Evolutionary conservation across 2,113 vertebrate genomes (phyloP), one percentile per base, ranked within the genome.

Genomic region (Percopsis transmontana): DNA sequence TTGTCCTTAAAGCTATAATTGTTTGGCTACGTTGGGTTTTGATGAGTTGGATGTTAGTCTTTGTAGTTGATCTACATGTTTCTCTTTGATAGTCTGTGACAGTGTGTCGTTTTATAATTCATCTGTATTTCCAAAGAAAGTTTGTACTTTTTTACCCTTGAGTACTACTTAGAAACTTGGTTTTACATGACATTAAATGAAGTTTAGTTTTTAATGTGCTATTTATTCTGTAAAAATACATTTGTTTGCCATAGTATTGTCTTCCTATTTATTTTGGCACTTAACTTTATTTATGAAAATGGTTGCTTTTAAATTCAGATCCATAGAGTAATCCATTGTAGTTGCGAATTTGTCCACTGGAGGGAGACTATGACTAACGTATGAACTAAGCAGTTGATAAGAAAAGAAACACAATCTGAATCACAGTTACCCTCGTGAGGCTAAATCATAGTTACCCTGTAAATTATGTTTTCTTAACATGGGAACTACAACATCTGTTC

Each of bases 141-240:
- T 13, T 10, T 14, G 42, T 44, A 15, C 11, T 44, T 44, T 15
- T 11, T 12, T 44, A 38, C 24, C 11, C 12, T 5, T 57, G 27
- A 61, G 19, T 59, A 4, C 48, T 44, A 41, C 0, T 9, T 23
- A 52, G 19, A 20, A 4, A 52, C 56, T 23, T 3, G 6, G 13
- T 5, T 65, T 66, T 56, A 18, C 16, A 33, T 18, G 1, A 16
- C n/a, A n/a, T 1, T 1, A 51, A 10, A 51, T 19, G 5, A 61
- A 10, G 71, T 48, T 71, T 75, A 10, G 71, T 48, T 71, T 75
- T 66, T 9, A 57, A n/a, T 79, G 66, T 80, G 9, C 0, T 80
- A 62, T 84, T 87, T 82, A 79, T 86, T 82, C 74, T 76, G 23
- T 68, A 66, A 51, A 58, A 86, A 74, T 74, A 72, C 66, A 71